Evolutionary conservation across 2,113 vertebrate genomes (phyloP).

Genomic region (Isichthys henryi): DNA sequence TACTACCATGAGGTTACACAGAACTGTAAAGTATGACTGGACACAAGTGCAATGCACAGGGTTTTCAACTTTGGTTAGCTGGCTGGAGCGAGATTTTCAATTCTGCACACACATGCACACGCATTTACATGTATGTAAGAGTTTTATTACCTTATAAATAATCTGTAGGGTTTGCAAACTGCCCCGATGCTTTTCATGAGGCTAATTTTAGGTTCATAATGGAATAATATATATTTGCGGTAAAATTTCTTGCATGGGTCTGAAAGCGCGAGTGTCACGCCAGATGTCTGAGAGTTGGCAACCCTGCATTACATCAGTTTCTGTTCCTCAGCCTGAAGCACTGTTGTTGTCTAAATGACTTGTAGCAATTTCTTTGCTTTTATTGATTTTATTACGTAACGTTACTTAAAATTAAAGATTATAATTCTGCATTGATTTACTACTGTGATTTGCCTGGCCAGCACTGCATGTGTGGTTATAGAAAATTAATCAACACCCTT

Average conservation of each 20-base stretch:
- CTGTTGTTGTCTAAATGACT: not conserved
- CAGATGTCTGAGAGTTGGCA: not conserved
- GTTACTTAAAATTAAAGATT: not conserved
- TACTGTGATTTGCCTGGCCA: too few species aligned
- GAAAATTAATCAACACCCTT: too few species aligned
- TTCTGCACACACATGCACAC: not conserved
- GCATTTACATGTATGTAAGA: not conserved
- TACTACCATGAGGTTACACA: not conserved
- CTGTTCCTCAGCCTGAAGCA: not conserved
- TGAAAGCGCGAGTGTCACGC: too few species aligned
- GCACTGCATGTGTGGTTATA: too few species aligned
- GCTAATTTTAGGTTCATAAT: not conserved
- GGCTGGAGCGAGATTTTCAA: not conserved
- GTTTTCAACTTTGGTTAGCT: too few species aligned
- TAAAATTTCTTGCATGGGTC: not conserved
- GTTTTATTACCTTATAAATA: not conserved
- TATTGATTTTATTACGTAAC: not conserved
- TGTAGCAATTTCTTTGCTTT: not conserved
- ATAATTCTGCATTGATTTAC: not conserved
- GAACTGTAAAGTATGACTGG: not conserved
- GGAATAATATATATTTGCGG: not conserved
- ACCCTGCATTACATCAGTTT: not conserved
- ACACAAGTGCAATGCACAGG: not conserved
- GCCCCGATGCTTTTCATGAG: not conserved
- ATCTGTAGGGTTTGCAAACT: not conserved